Evolutionary conservation across 2,888 invertebrate species (phyloP), one percentile per base, ranked within the genome.

Genomic region (Augochlorella aurata): DNA sequence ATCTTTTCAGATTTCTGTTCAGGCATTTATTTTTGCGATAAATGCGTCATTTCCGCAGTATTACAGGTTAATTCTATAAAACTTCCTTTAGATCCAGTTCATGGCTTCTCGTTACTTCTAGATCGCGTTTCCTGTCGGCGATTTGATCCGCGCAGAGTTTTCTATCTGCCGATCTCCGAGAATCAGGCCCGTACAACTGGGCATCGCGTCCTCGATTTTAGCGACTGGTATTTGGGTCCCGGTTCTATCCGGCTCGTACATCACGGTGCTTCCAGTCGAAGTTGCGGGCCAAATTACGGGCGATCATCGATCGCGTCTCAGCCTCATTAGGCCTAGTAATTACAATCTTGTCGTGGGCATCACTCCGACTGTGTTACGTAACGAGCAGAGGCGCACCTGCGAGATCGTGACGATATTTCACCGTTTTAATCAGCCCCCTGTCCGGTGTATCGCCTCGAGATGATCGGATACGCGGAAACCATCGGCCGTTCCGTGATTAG

Each of bases 261-360:
- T 24, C 29, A 2, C 29, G 0, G 24, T 8, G 29, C 61, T 61
- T 29, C 61, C 16, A 16, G 18, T 61, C 61, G 29, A 29, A 61
- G 29, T 29, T 29, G 61, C 61, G 29, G 16, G 54, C 72, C 68
- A 81, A 85, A 83, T 89, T 81, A 84, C 74, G 81, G 69, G 21
- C 76, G 76, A 85, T 88, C 83, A 77, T 82, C 85, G 87, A 83
- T 85, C 74, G 83, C 68, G 65, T 74, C 68, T 65, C 74, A 54
- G 76, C 70, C 84, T 89, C 89, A 85, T 89, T 89, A 89, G 76
- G 71, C 58, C 50, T 76, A 76, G 82, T 89, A 89, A 89, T 89
- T 88, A 85, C 87, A 71, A 81, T 83, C 85, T 82, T 74, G 79
- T 88, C 79, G 77, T 73, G 61, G 66, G 65, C 81, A 71, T 83